phyloP scores from a whole-genome alignment of 2,888 invertebrate genomes.

The Dexiosoma caninum region DNA sequence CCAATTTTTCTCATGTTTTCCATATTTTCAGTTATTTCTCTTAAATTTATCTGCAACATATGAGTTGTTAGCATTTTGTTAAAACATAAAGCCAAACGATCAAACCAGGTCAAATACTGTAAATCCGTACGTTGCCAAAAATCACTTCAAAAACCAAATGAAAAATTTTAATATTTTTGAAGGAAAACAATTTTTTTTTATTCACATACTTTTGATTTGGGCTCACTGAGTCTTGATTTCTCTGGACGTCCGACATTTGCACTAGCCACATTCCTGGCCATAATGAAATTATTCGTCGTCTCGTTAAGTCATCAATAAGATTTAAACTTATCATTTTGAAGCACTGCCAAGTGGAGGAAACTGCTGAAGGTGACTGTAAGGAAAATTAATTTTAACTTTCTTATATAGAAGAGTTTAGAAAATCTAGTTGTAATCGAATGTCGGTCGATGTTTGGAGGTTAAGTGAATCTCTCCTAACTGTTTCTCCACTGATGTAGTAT shows the following conservation, averaged over 20 bases:
- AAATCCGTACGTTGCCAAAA: slow-evolving; percentile 67
- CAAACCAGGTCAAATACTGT: slow-evolving; percentile 79
- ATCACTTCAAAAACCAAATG: slow-evolving; percentile 25
- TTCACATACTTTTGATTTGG: slow-evolving; percentile 25
- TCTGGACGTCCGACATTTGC: slow-evolving; percentile 24
- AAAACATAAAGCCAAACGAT: slow-evolving; percentile 81
- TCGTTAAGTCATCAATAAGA: slow-evolving; percentile 81
- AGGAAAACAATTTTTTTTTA: not conserved
- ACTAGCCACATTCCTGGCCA: slow-evolving; percentile 82
- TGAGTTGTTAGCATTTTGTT: slow-evolving; percentile 82
- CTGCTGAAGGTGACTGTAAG: slow-evolving; percentile 10
- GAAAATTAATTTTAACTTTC: not conserved
- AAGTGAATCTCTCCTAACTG: too few species aligned
- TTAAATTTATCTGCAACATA: slow-evolving; percentile 82
- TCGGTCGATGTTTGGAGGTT: too few species aligned
- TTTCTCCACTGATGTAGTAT: too few species aligned
- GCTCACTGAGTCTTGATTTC: not conserved
- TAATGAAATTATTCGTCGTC: slow-evolving; percentile 82
- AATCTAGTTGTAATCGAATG: too few species aligned
- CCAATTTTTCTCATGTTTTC: slow-evolving; percentile 28
- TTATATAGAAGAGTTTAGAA: too few species aligned
- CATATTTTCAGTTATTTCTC: slow-evolving; percentile 71
- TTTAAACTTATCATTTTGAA: slow-evolving; percentile 70
- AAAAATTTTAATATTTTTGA: not conserved
- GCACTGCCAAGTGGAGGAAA: slow-evolving; percentile 76